Conservation (phyloP, 2,797 vertebrate species). For the Falco rusticolus region DNA sequence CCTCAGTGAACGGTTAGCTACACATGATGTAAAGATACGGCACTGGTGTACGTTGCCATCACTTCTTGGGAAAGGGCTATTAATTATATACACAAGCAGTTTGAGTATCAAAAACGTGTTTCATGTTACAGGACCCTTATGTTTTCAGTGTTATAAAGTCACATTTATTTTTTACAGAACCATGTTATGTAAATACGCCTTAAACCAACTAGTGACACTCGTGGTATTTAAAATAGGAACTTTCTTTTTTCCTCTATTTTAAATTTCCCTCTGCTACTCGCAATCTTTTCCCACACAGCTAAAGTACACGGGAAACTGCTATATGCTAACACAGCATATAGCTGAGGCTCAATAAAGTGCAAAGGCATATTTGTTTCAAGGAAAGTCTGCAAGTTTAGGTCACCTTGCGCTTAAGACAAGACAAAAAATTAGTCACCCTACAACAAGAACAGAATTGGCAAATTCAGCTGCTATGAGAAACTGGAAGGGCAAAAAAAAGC, state of each 20-base stretch:
- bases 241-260: not conserved
- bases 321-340: accelerated
- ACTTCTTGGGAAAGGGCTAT: not conserved
- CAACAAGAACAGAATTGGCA: not conserved
- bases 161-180: not conserved
- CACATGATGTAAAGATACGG: not conserved
- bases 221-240: not conserved
- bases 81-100: not conserved
- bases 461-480: not conserved
- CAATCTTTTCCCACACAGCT: not conserved
- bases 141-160: not conserved
- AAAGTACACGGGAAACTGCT: accelerated
- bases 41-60: accelerated
- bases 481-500: not conserved
- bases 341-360: not conserved
- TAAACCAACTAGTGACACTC: not conserved
- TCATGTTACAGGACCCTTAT: not conserved
- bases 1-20: accelerated
- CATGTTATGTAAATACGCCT: not conserved
- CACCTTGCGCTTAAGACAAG: not conserved
- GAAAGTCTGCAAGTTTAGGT: not conserved
- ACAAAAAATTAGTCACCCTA: not conserved
- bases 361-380: not conserved
- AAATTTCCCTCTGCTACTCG: not conserved
- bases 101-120: not conserved